These are phyloP conservation scores for Bos javanicus DNA, from an alignment of 2,113 vertebrate genomes.

Conservation along the genomic window DNA sequence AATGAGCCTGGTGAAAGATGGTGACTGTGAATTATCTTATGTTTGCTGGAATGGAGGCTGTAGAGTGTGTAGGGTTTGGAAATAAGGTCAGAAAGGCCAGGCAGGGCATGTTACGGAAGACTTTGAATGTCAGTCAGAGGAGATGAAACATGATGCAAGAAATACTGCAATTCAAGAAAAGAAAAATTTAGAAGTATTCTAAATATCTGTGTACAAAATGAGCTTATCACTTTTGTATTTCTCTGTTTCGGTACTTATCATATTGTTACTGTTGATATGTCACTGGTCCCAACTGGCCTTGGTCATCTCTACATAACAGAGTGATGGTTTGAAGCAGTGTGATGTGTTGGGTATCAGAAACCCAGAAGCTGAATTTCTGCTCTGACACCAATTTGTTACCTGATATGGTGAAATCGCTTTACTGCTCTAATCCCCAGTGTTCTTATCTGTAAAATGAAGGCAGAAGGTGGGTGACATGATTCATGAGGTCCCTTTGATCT, in stretches of 20 bases:
- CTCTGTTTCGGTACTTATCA: neutral
- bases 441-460: constrained; percentile 9
- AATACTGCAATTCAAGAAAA: neutral
- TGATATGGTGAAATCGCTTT: neutral
- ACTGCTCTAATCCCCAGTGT: neutral
- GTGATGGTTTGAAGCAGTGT: neutral
- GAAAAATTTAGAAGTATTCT: neutral
- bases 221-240: neutral
- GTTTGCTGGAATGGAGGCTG: neutral
- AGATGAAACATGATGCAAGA: neutral
- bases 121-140: neutral
- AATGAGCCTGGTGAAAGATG: neutral
- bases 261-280: neutral
- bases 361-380: neutral
- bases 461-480: neutral
- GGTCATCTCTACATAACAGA: neutral
- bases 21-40: neutral
- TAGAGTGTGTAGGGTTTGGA: neutral
- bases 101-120: neutral
- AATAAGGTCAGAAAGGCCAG: neutral
- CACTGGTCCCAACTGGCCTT: neutral
- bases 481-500: neutral
- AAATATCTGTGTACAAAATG: neutral
- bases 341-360: neutral
- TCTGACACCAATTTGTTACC: neutral